Percentiles rank a stretch among this genome's conserved stretches.
Conservation (phyloP, 2,113 vertebrate species). For the Calyptomena viridis region DNA sequence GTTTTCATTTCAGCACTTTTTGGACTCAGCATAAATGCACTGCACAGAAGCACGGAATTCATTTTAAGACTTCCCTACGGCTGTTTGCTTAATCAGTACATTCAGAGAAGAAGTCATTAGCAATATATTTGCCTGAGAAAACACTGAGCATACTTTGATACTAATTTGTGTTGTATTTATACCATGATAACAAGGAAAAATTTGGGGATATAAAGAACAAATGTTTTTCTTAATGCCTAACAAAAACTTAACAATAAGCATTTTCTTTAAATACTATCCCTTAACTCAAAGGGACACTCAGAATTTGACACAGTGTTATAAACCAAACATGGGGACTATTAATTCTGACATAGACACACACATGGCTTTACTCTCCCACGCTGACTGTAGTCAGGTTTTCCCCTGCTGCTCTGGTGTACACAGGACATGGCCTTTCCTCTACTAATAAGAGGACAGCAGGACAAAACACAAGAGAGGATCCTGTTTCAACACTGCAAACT, state of each 20-base stretch:
- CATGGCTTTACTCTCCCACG: background rate
- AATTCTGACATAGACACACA: background rate
- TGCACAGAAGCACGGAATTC: background rate
- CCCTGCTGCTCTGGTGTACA: fast-evolving
- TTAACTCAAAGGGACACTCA: background rate
- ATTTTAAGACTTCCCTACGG: conserved; percentile 18
- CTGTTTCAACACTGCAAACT: background rate
- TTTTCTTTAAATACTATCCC: background rate
- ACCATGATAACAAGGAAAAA: background rate
- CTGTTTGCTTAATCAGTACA: conserved; percentile 55
- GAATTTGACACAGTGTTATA: background rate
- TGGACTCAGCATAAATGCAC: conserved; percentile 13
- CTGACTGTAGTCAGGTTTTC: background rate
- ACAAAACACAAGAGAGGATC: background rate
- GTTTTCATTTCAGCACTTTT: conserved; percentile 31
- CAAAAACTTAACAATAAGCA: background rate
- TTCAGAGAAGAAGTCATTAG: conserved; percentile 41
- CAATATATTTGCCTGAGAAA: conserved; percentile 17
- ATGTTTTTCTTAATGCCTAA: background rate
- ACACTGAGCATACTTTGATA: background rate
- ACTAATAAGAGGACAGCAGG: background rate
- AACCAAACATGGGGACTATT: background rate
- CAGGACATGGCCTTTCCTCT: background rate
- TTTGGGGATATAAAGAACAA: background rate
- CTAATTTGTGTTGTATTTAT: background rate